A percentile compares a stretch with the other conserved stretches of the same genome.
Evolutionary conservation across 2,797 vertebrate genomes (phyloP).

Genomic region (Vireo griseus): DNA sequence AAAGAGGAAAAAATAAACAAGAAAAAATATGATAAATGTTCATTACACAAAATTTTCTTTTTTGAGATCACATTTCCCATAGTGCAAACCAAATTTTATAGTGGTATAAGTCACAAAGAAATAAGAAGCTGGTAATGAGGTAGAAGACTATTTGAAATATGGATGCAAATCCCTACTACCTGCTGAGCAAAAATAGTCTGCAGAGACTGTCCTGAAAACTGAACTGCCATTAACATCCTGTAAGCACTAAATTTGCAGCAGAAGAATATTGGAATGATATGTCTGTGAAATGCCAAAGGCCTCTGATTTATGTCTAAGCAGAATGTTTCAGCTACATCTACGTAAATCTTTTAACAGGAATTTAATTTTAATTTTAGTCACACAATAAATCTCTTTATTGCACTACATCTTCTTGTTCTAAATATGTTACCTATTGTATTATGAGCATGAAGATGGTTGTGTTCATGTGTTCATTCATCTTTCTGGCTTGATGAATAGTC

Average conservation of each 20-base stretch:
- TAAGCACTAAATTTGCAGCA: constrained; percentile 71
- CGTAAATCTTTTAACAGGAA: constrained; percentile 79
- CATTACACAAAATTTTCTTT: constrained; percentile 75
- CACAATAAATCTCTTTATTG: constrained; percentile 61
- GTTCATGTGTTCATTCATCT: constrained; percentile 35
- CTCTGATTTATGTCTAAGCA: constrained; percentile 70
- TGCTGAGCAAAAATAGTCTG: constrained; percentile 73
- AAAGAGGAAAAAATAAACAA: background rate
- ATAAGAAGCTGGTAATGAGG: constrained; percentile 77
- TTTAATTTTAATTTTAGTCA: constrained; percentile 75
- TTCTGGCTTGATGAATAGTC: constrained; percentile 37
- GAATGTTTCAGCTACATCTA: constrained; percentile 69
- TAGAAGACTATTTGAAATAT: constrained; percentile 78
- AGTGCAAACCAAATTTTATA: constrained; percentile 70
- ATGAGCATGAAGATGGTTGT: background rate
- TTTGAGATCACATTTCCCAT: constrained; percentile 68
- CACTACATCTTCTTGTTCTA: constrained; percentile 25
- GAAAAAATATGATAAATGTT: constrained; percentile 62
- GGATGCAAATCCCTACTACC: constrained; percentile 74
- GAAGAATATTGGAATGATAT: constrained; percentile 61
- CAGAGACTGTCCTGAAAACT: constrained; percentile 69
- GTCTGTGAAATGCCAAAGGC: constrained; percentile 70
- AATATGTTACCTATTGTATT: constrained; percentile 47
- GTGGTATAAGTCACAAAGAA: constrained; percentile 77
- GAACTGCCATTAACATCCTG: constrained; percentile 70